Evolutionary conservation across 2,888 invertebrate species (phyloP).

Genomic region (Apamea monoglypha): DNA sequence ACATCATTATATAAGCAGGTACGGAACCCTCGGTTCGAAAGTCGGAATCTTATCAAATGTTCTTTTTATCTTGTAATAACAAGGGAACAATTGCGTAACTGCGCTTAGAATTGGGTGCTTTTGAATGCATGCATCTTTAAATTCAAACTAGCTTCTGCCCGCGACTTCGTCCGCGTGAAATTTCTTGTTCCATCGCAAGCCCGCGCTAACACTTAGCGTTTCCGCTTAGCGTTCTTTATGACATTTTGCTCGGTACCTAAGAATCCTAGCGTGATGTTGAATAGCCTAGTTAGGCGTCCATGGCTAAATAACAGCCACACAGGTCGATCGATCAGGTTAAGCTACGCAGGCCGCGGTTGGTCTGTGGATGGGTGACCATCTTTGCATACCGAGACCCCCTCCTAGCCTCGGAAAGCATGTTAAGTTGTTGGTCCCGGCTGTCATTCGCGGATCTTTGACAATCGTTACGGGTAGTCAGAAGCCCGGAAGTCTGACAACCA

Average conservation of each 20-base stretch:
- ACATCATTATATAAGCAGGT: background rate
- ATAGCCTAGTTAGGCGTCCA: background rate
- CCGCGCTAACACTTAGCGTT: background rate
- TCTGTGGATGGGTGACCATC: no score
- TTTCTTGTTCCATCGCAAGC: background rate
- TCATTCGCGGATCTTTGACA: no score
- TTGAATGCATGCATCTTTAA: background rate
- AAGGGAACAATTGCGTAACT: constrained; percentile 23
- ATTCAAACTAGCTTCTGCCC: background rate
- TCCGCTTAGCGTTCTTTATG: background rate
- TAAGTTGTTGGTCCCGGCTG: no score
- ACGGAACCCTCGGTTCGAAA: constrained; percentile 27
- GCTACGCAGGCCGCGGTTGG: no score
- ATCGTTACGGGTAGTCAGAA: no score
- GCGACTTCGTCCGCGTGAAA: background rate
- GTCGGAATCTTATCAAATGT: constrained; percentile 21
- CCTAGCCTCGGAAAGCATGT: no score
- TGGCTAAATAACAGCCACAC: no score
- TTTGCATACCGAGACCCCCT: no score
- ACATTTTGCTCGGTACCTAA: background rate
- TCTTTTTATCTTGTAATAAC: constrained; percentile 48
- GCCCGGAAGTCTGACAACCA: no score
- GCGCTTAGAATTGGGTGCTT: constrained; percentile 15
- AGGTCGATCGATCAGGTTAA: no score
- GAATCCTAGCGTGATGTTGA: background rate